Base-by-base conservation (phyloP, 2,113 vertebrate genomes). In the Sphaerodactylus townsendi region DNA sequence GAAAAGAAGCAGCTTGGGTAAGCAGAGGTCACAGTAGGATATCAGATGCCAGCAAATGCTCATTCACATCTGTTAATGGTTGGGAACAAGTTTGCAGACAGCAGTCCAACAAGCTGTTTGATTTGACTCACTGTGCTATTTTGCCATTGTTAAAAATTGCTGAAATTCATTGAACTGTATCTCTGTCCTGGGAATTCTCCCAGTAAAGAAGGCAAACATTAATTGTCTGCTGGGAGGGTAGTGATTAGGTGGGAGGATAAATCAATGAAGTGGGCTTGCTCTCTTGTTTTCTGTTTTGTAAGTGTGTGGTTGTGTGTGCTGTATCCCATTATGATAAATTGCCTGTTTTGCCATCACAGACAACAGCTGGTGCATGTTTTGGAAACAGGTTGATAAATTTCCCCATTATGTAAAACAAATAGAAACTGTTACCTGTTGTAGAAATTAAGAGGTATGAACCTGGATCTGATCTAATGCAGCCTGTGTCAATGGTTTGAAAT, bases 61-160 rank as follows among this genome's bases (percentile, higher is more conserved):
- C 71, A 48, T 25, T 86, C 83, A 82, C 76, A 56, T 92, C 73
- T 90, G 84, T 91, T 93, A 91, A 82, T 41, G 81, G 77, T 81
- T 92, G 86, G 73, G 85, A 92, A 89, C 44, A 41, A 86, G 80
- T 91, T 68, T 89, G 53, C 76, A 92, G 87, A 82, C 68, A 84
- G 14, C 1, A 28, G 1, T 89, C 87, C 68, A 82, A 39, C 33
- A 8, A 85, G 71, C 79, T 73, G 33, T 90, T 92, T 84, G 80
- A 80, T 91, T 81, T 90, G 86, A 90, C 82, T 93, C 84, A 50
- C 85, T 89, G 68, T 75, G 90, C 77, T 66, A 6, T 90, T 84
- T 82, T 76, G 44, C 81, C 73, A 62, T 59, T 0, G 0, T 83
- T 82, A 84, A 48, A 85, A 90, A 88, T 86, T 33, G 83, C 79